Base-by-base conservation (phyloP, 2,888 invertebrate genomes). In the Seladonia tumulorum region DNA sequence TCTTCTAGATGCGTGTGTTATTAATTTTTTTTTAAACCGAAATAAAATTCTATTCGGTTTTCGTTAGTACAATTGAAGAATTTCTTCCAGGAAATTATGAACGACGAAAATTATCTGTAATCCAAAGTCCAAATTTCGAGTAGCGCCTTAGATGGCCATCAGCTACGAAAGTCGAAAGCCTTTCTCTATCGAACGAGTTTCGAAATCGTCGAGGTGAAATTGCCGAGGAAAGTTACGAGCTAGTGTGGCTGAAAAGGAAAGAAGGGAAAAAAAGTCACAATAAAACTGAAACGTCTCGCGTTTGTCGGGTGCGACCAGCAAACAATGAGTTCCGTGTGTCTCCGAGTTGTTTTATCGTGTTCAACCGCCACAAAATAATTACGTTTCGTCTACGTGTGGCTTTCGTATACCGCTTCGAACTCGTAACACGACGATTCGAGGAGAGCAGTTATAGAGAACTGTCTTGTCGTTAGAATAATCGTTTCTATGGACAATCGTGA, bases 221-320 rank as follows among this genome's bases (percentile, higher is more conserved):
- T 90, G 87, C 79, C 83, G 87, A 91, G 80, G 91, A 92, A 92
- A 92, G 92, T 92, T 88, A 88, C 81, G 83, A 76, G 83, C 72
- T 81, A 70, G 72, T 68, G 72, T 82, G 76, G 82, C 74, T 76
- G 82, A 83, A 86, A 86, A 88, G 75, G 82, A 87, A 89, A 83
- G 75, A 82, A 74, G 72, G 70, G 73, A 83, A 80, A 35, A 35
- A 85, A 42, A 83, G 79, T 81, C 60, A 66, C 63, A 75, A 86
- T 53, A 74, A 87, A 87, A 83, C 75, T 42, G 73, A 81, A 80
- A 73, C 79, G 66, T 66, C 76, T 47, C 70, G 63, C 70, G 45
- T 80, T 73, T 12, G 76, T 25, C 76, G 71, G 57, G n/a, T 45
- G 57, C 45, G 63, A 14, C 22, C 53, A n/a, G 77, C 73, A 78